Conservation (phyloP, 2,797 vertebrate species). For the Vireo griseus region DNA sequence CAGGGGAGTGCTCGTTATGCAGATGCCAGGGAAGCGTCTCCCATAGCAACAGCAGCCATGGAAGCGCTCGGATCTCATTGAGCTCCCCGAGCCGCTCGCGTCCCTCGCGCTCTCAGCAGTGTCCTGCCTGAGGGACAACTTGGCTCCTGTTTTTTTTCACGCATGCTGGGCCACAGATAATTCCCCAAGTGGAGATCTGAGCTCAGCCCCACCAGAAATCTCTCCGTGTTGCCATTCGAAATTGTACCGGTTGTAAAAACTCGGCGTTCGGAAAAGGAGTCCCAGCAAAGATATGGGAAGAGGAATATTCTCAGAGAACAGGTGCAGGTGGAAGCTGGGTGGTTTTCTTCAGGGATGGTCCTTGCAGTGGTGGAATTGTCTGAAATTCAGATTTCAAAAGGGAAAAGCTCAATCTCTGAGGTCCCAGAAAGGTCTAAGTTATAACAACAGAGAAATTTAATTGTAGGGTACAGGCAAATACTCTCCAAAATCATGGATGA, state of each 20-base stretch:
- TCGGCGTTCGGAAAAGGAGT: background rate
- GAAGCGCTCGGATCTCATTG: background rate
- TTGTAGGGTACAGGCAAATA: background rate
- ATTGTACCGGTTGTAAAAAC: background rate
- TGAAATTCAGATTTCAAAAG: background rate
- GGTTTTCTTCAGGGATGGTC: background rate
- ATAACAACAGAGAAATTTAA: background rate
- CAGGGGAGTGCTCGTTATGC: background rate
- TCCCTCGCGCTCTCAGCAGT: background rate
- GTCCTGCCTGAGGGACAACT: background rate
- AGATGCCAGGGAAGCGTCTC: slow-evolving; percentile 28
- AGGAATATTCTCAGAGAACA: background rate
- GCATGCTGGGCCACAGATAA: background rate
- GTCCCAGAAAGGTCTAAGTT: background rate
- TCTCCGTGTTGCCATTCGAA: fast-evolving
- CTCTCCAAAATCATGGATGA: background rate
- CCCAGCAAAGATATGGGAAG: background rate
- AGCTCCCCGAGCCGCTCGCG: background rate
- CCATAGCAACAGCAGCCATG: slow-evolving; percentile 44
- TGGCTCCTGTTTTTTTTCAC: background rate
- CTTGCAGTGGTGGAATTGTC: background rate
- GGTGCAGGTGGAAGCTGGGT: background rate
- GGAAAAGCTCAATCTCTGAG: background rate
- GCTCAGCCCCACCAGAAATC: background rate
- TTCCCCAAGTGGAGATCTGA: background rate